A percentile compares a stretch with the other conserved stretches of the same genome.
These are phyloP conservation scores for Drosophila punjabiensis DNA, from an alignment of 1,140 invertebrate species.

Conservation along the genomic window DNA sequence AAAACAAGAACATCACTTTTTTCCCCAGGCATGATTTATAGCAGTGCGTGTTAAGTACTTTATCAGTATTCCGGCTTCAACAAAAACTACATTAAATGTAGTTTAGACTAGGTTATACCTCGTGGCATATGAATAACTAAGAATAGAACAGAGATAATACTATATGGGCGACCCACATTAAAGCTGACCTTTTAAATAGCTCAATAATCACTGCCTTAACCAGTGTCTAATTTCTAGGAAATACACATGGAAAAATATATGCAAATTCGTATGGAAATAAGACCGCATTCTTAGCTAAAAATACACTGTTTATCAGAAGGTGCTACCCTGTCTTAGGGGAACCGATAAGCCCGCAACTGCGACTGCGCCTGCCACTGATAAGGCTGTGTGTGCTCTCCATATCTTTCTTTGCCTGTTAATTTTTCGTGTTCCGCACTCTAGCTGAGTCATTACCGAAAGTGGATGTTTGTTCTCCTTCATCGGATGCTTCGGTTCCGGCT, in stretches of 20 bases:
- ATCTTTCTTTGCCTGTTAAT: not conserved
- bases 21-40: not conserved
- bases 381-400: constrained; percentile 2
- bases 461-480: constrained; percentile 63
- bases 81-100: not conserved
- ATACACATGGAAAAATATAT: too few relatives aligned
- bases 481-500: constrained; percentile 44
- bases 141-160: not conserved
- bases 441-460: constrained; percentile 68
- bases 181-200: not conserved
- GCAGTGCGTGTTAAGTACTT: not conserved
- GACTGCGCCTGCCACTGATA: constrained; percentile 38
- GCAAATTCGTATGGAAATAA: not conserved
- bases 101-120: constrained; percentile 9
- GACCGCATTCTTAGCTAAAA: not conserved
- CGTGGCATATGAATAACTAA: not conserved
- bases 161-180: not conserved
- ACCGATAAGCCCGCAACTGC: constrained; percentile 17
- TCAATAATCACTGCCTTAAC: too few relatives aligned
- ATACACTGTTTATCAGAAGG: too few relatives aligned
- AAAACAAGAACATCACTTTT: not conserved
- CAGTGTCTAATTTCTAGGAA: too few relatives aligned
- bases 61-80: constrained; percentile 1
- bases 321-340: not conserved
- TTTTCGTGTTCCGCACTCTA: not conserved